Conservation (phyloP, 2,888 invertebrate species). For the Parochlus steinenii region DNA sequence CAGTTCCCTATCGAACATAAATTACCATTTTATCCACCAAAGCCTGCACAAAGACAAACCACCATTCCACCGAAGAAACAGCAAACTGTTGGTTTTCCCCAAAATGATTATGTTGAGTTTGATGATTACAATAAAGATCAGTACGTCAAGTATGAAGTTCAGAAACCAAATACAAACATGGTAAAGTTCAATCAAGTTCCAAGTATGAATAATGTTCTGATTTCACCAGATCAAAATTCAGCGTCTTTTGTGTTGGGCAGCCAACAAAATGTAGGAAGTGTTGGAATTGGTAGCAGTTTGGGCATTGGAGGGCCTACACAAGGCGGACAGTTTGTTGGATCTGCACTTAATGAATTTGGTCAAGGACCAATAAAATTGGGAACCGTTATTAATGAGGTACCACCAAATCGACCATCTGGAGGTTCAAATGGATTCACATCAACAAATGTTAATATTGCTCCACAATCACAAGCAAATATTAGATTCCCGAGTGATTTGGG, state of each 20-base stretch:
- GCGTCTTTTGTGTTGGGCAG: conserved; percentile 47
- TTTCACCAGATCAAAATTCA: conserved; percentile 44
- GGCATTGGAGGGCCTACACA: no score
- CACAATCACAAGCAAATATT: conserved; percentile 26
- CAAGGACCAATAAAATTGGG: conserved; percentile 8
- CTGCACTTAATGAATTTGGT: conserved; percentile 19
- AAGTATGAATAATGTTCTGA: conserved; percentile 44
- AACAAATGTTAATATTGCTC: neutral
- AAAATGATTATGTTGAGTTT: conserved; percentile 13
- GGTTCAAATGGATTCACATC: conserved; percentile 8
- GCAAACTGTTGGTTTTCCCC: conserved; percentile 3
- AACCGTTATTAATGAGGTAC: conserved; percentile 15
- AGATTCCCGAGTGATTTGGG: conserved; percentile 25
- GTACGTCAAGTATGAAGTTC: conserved; percentile 28
- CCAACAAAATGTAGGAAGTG: conserved; percentile 38
- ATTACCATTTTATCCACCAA: neutral
- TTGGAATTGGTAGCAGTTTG: conserved; percentile 9
- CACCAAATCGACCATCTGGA: conserved; percentile 17
- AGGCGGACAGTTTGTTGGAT: conserved; percentile 30
- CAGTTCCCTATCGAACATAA: neutral
- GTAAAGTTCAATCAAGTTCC: conserved; percentile 30
- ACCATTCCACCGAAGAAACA: neutral
- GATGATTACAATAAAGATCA: conserved; percentile 11
- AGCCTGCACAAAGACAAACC: neutral
- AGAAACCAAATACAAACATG: conserved; percentile 23